Percentiles rank a stretch among this genome's conserved stretches.
Evolutionary conservation across 1,140 invertebrate species (phyloP).

Genomic region (Macrosteles quadrilineatus): DNA sequence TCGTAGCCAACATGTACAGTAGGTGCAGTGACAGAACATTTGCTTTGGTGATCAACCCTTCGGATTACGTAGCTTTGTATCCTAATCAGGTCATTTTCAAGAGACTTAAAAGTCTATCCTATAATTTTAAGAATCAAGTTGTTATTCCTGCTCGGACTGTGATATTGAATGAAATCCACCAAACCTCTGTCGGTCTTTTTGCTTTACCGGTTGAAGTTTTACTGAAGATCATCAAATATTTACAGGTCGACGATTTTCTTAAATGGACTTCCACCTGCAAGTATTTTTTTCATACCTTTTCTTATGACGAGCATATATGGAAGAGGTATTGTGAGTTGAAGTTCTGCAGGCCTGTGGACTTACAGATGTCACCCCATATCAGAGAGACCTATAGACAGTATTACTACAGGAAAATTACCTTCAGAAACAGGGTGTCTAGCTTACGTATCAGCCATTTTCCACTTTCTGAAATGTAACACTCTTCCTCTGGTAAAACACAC

Average conservation of each 20-base stretch:
- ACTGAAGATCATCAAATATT: conserved; percentile 6
- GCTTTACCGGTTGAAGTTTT: conserved; percentile 10
- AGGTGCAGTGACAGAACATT: not conserved
- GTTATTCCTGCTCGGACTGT: conserved; percentile 3
- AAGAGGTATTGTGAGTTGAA: conserved; percentile 15
- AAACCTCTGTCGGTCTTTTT: not conserved
- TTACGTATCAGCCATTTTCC: not conserved
- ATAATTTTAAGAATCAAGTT: not conserved
- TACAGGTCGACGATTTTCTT: conserved; percentile 6
- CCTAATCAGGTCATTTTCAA: conserved; percentile 1
- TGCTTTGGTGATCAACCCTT: not conserved
- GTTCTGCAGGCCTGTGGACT: not conserved
- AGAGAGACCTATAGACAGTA: not conserved
- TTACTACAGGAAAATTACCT: not conserved
- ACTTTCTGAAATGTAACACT: not conserved
- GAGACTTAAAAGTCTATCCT: not conserved
- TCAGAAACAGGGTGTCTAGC: not conserved
- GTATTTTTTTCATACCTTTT: conserved; percentile 26
- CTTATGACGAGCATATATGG: conserved; percentile 29
- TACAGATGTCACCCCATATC: too few species aligned
- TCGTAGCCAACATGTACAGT: not conserved
- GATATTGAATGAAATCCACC: conserved; percentile 1
- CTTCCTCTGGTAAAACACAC: too few species aligned
- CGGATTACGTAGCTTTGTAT: not conserved
- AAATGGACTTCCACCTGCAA: conserved; percentile 15